Base-by-base conservation (phyloP, 2,797 vertebrate species). In the Toxotes lorentzi region DNA sequence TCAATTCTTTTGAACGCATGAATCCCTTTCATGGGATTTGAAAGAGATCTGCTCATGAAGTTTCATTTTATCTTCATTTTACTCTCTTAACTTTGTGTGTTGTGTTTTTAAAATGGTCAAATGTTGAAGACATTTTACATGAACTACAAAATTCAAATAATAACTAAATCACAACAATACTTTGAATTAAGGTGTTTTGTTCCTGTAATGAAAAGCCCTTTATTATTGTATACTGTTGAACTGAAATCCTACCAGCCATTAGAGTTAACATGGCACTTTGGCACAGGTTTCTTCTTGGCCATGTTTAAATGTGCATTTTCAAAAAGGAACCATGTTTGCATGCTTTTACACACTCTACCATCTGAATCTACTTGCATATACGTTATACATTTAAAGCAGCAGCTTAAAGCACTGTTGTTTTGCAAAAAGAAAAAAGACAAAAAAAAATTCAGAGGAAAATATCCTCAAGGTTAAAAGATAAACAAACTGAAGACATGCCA, bases 1-100 rank as follows among this genome's bases (percentile, higher is more conserved):
- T 88, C 81, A 78, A 67, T 84, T 40, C 85, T 86, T 84, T 86
- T 79, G 45, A 70, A 30, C 21, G 40, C 60, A 0, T 8, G 19
- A 83, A 51, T 64, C 50, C 17, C 79, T 82, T 88, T 75, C n/a
- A 65, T 82, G 76, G 69, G 81, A 82, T 84, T 61, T 76, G 56
- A 78, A 38, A 35, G 38, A 69, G 57, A 76, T 76, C 77, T 38
- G 56, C 43, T 10, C 12, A 7, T 59, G 35, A 43, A 23, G 47
- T 41, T 63, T 82, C 14, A 50, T 27, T 21, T 13, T 4, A 24
- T 54, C 35, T 27, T 41, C 9, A 6, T 27, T 53, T 51, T 0
- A 23, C 19, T 35, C 10, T 12, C 3, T 41, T 11, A 13, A 4
- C 38, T 43, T 10, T 3, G 5, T 58, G n/a, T 13, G 35, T 38